phyloP scores from a whole-genome alignment of 2,888 invertebrate genomes.

The Ctenicera cuprea region DNA sequence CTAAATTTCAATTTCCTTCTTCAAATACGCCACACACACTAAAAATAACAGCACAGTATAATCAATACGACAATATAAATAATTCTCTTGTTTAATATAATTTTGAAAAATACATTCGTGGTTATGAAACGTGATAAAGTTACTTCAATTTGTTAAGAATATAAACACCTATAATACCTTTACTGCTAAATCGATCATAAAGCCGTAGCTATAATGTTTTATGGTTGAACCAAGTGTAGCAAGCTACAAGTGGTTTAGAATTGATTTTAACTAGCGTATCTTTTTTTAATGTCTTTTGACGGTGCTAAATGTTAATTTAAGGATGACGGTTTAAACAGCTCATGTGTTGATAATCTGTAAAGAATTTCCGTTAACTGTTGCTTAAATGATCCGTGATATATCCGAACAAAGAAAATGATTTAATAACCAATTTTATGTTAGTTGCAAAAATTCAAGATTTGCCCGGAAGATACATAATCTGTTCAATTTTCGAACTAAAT shows the following conservation, averaged over 20 bases:
- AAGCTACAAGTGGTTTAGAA: conserved; percentile 69
- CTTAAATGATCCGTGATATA: background rate
- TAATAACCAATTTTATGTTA: no score
- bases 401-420: background rate
- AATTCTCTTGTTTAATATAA: background rate
- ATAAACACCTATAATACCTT: conserved; percentile 70
- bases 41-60: conserved; percentile 18
- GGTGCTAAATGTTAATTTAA: conserved; percentile 52
- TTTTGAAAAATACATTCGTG: conserved; percentile 33
- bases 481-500: no score
- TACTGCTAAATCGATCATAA: conserved; percentile 71
- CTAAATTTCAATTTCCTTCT: conserved; percentile 33
- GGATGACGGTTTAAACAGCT: conserved; percentile 40
- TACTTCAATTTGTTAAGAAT: conserved; percentile 69
- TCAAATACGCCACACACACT: background rate
- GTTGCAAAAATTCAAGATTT: no score
- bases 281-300: conserved; percentile 53
- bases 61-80: background rate
- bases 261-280: conserved; percentile 58
- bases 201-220: conserved; percentile 70
- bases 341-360: conserved; percentile 17
- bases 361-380: conserved; percentile 4
- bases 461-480: no score
- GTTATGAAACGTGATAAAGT: conserved; percentile 49
- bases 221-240: conserved; percentile 67